Conservation (phyloP, 1,140 invertebrate species). For the Nixonia krombeini region DNA sequence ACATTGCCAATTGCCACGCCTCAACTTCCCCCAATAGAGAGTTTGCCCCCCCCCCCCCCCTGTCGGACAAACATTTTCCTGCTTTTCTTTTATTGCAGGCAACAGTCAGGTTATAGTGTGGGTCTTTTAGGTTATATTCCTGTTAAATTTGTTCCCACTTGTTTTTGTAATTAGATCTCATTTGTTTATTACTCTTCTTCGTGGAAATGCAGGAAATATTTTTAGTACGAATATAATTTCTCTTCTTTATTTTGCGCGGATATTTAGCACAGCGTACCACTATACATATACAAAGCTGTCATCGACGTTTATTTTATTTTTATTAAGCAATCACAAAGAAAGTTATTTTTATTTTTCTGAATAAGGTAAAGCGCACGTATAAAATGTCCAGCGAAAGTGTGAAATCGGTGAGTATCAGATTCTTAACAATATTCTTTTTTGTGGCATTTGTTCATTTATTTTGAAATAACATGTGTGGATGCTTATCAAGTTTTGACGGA, state of each 20-base stretch:
- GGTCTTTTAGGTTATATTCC: slow-evolving; percentile 74
- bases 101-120: slow-evolving; percentile 80
- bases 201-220: slow-evolving; percentile 58
- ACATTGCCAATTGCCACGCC: slow-evolving; percentile 55
- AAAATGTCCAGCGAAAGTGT: slow-evolving; percentile 68
- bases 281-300: background rate
- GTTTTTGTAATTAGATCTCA: background rate
- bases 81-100: slow-evolving; percentile 84
- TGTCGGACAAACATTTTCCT: slow-evolving; percentile 75
- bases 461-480: background rate
- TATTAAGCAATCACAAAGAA: slow-evolving; percentile 4
- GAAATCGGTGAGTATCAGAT: slow-evolving; percentile 60
- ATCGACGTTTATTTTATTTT: slow-evolving; percentile 8
- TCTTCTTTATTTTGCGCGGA: background rate
- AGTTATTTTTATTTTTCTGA: slow-evolving; percentile 11
- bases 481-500: too few species aligned
- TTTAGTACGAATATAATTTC: background rate
- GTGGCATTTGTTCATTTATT: slow-evolving; percentile 7
- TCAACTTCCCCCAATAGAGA: slow-evolving; percentile 39
- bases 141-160: slow-evolving; percentile 7
- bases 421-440: slow-evolving; percentile 1
- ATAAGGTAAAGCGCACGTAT: background rate
- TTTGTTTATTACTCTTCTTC: slow-evolving; percentile 73
- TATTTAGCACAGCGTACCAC: background rate
- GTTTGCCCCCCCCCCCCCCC: slow-evolving; percentile 12